Evolutionary conservation across 92 coral and sea anemone species (phyloP).

Genomic region (Parazoanthus swiftii): DNA sequence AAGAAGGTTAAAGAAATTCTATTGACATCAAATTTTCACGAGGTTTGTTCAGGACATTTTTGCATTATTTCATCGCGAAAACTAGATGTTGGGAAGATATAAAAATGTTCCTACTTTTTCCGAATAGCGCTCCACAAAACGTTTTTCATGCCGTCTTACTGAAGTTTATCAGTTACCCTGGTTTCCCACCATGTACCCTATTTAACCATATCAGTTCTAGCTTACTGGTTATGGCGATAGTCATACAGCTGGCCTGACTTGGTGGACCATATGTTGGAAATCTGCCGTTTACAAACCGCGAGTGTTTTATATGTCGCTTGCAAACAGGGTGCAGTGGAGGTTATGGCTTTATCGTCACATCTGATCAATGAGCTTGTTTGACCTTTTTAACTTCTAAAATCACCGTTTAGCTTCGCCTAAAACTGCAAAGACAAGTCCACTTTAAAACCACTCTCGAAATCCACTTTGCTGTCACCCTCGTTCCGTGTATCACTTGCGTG

Average conservation of each 20-base stretch:
- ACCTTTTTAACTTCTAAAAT: not conserved
- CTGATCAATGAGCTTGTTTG: not conserved
- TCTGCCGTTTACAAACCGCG: constrained; percentile 10
- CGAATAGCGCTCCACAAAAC: too few relatives aligned
- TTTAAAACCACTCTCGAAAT: too few relatives aligned
- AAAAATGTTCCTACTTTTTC: too few relatives aligned
- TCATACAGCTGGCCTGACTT: not conserved
- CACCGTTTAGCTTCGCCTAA: too few relatives aligned
- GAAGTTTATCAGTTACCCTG: not conserved
- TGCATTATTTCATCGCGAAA: too few relatives aligned
- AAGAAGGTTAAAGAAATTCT: too few relatives aligned
- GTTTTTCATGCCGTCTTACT: too few relatives aligned
- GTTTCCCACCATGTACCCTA: not conserved
- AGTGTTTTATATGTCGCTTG: not conserved
- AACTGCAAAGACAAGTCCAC: not conserved
- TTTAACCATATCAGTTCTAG: too few relatives aligned
- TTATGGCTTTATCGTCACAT: not conserved
- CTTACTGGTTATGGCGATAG: not conserved
- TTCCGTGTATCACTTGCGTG: not conserved
- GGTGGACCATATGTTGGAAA: not conserved
- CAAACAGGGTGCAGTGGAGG: not conserved
- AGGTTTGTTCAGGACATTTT: too few relatives aligned
- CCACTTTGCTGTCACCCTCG: not conserved
- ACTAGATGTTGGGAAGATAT: too few relatives aligned
- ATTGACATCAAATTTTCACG: too few relatives aligned